Conservation (phyloP, 2,113 vertebrate genomes). For the Podilymbus podiceps region DNA sequence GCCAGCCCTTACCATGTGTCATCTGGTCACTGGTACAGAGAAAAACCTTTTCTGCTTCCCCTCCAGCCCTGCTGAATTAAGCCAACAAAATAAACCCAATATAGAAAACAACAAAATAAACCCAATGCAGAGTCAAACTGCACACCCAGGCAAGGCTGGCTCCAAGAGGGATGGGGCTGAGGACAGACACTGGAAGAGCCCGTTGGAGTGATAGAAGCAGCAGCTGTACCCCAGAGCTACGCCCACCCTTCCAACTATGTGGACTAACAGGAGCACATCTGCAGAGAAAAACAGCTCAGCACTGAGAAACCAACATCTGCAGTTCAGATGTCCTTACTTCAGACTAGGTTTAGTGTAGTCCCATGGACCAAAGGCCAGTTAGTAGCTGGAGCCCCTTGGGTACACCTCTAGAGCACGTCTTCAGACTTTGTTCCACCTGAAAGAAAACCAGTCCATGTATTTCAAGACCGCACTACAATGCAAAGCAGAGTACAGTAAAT, state of each 20-base stretch:
- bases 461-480: not conserved
- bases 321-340: not conserved
- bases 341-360: not conserved
- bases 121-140: not conserved
- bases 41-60: not conserved
- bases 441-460: not conserved
- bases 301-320: not conserved
- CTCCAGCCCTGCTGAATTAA: not conserved
- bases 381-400: fast-evolving
- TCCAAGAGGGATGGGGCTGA: not conserved
- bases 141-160: not conserved
- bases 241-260: not conserved
- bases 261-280: not conserved
- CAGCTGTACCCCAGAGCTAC: not conserved
- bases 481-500: not conserved
- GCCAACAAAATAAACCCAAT: no score
- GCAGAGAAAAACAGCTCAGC: not conserved
- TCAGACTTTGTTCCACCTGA: not conserved
- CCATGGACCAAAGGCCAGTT: not conserved
- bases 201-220: not conserved
- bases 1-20: not conserved
- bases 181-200: not conserved
- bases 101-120: not conserved
- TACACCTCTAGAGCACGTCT: not conserved
- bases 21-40: fast-evolving